Base-by-base conservation (phyloP, 1,140 invertebrate genomes). In the Lepidurus couesii region DNA sequence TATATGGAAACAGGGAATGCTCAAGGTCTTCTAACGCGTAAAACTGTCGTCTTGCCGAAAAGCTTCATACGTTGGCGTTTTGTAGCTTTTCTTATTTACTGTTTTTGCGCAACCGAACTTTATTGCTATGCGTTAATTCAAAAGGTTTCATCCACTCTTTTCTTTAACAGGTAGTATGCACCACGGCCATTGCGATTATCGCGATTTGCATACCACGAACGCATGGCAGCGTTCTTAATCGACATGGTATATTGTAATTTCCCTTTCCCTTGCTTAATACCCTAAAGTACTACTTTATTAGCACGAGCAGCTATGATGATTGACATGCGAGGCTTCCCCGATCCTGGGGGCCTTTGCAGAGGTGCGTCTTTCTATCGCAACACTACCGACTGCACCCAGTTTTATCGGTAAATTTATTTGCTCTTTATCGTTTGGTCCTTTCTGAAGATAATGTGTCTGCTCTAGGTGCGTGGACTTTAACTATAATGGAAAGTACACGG, bases 341-440 rank as follows among this genome's bases (percentile, higher is more conserved):
- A 77, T 8, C 45, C 76, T 11, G 76, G 65, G 7, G 34, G 34
- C 7, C 65, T 77, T 8, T 45, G 45, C 43, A 34, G 65, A 26
- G 76, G 76, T 26, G 76, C 76, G 7, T 7, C 24, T 45, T 77
- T 77, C 76, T 65, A 77, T 42, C 76, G 76, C 1, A 77, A 77
- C 44, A 45, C 42, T 6, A 77, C 76, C 24, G 76, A 77, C n/a
- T 77, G 76, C 44, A 77, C 76, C 42, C 76, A 77, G 76, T 77
- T 77, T 65, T 77, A 53, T 42, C 45, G 76, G 76, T 77, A 26
- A 77, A 21, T 26, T 75, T 21, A 34, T n/a, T n/a, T 45, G 16
- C 6, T 6, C 21, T 47, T 21, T 11, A 65, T 8, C 34, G 44
- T 3, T 4, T 21, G 34, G 13, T 21, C 34, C 8, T 34, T 24